phyloP scores from a whole-genome alignment of 2,113 vertebrate genomes.

The Hyaena hyaena region DNA sequence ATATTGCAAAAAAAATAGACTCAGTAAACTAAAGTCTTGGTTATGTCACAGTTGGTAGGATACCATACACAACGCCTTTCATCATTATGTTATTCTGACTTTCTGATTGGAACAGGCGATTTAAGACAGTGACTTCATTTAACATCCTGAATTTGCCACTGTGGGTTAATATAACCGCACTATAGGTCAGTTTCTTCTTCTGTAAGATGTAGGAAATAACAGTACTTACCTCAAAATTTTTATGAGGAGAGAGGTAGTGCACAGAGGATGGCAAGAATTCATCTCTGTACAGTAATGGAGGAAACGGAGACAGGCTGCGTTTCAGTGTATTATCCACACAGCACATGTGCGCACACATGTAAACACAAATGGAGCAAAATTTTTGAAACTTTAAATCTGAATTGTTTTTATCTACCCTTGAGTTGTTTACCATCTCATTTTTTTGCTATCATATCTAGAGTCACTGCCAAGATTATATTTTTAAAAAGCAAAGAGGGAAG shows the following conservation, averaged over 20 bases:
- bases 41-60: background rate
- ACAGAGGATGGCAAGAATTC: background rate
- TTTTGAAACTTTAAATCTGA: conserved; percentile 6
- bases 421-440: background rate
- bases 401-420: background rate
- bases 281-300: background rate
- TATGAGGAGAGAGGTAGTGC: background rate
- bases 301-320: background rate
- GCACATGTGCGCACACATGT: background rate
- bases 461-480: background rate
- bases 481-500: background rate
- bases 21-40: background rate
- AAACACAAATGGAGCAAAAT: background rate
- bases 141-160: background rate
- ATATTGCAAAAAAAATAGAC: background rate
- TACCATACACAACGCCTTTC: background rate
- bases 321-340: background rate
- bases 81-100: background rate
- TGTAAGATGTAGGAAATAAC: background rate
- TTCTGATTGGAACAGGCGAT: background rate
- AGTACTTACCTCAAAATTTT: background rate
- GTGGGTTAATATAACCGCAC: background rate
- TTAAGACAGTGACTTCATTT: background rate
- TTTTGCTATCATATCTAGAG: background rate
- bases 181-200: background rate